A percentile compares a stretch with the other conserved stretches of the same genome.
Evolutionary conservation across 2,797 vertebrate genomes (phyloP).

Genomic region (Austrolebias charrua): DNA sequence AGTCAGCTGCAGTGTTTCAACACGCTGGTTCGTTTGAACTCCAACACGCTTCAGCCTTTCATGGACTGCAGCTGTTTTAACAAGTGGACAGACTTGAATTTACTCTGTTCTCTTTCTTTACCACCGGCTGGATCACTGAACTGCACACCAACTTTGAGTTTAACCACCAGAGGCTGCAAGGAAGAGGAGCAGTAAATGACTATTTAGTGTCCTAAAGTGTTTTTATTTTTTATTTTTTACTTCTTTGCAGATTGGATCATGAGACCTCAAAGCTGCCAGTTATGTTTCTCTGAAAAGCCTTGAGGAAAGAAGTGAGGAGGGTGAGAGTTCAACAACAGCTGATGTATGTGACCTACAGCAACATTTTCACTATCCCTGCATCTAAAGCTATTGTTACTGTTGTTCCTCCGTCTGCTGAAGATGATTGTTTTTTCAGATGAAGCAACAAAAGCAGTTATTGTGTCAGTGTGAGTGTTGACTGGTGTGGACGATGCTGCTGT

Average conservation of each 20-base stretch:
- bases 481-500: conserved; percentile 35
- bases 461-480: conserved; percentile 28
- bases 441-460: conserved; percentile 36
- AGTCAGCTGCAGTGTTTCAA: conserved; percentile 21
- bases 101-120: conserved; percentile 52
- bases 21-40: conserved; percentile 26
- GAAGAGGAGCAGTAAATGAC: conserved; percentile 27
- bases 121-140: conserved; percentile 64
- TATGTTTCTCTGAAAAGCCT: conserved; percentile 19
- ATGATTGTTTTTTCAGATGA: conserved; percentile 35
- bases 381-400: conserved; percentile 63
- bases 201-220: conserved; percentile 16
- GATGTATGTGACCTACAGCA: conserved; percentile 41
- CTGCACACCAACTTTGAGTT: conserved; percentile 33
- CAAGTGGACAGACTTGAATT: conserved; percentile 46
- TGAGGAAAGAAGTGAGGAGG: conserved; percentile 26
- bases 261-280: conserved; percentile 24
- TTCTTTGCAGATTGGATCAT: conserved; percentile 20
- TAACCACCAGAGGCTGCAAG: conserved; percentile 25
- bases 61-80: conserved; percentile 44
- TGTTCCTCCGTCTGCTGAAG: conserved; percentile 28
- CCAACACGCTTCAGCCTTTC: conserved; percentile 31
- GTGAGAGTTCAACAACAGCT: conserved; percentile 45
- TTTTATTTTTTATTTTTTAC: conserved; percentile 22
- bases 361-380: conserved; percentile 61